Evolutionary conservation across 2,113 vertebrate genomes (phyloP).

Genomic region (Urocitellus parryii): DNA sequence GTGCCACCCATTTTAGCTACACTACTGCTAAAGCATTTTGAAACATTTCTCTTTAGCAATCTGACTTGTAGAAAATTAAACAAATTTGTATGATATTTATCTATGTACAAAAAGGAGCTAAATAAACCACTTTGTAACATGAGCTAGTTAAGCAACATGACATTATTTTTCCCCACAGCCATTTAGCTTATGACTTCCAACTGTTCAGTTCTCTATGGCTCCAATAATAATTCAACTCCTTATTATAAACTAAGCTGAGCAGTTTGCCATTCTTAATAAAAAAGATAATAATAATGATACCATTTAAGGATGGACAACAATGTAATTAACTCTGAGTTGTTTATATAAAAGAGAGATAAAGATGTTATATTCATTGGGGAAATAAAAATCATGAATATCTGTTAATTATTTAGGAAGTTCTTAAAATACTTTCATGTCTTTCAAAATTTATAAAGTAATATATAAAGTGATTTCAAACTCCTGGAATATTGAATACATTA

Average conservation of each 20-base stretch:
- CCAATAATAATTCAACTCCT: conserved; percentile 46
- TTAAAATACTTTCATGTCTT: background rate
- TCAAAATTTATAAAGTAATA: conserved; percentile 16
- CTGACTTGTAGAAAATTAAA: conserved; percentile 42
- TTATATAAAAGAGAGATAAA: conserved; percentile 43
- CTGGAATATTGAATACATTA: background rate
- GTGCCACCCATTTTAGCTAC: background rate
- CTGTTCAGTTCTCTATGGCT: background rate
- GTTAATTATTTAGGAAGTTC: conserved; percentile 38
- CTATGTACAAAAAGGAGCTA: background rate
- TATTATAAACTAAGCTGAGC: background rate
- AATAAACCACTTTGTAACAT: background rate
- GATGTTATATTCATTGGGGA: background rate
- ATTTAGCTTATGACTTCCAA: conserved; percentile 49
- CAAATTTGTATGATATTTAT: conserved; percentile 31
- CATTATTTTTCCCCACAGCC: conserved; percentile 23
- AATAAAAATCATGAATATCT: conserved; percentile 33
- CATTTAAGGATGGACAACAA: conserved; percentile 29
- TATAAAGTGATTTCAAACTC: background rate
- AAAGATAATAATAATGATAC: conserved; percentile 51
- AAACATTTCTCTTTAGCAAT: conserved; percentile 38
- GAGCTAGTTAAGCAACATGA: background rate
- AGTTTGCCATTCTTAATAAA: conserved; percentile 59
- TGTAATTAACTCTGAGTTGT: conserved; percentile 65
- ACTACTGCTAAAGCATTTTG: background rate